Base-by-base conservation (phyloP, 1,140 invertebrate species). In the Bathynomus jamesi region DNA sequence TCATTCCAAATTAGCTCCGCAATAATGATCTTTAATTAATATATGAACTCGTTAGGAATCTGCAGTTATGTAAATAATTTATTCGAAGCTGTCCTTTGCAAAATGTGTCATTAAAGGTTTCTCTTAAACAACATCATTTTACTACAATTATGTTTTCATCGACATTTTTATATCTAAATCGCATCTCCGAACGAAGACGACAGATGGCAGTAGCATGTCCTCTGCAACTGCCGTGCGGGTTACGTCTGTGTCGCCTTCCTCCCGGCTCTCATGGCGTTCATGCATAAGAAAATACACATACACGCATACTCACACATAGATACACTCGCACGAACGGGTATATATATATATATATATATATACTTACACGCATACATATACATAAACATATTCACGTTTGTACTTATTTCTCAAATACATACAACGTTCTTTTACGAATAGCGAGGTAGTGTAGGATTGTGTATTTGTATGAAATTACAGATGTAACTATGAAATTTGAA, bases 321-420 rank as follows among this genome's bases (percentile, higher is more conserved):
- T 27, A 27, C 28, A 27, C 28, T 4, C 28, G 7, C 28, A 27
- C 13, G 10, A 1, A 21, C 27, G 8, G n/a, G 8, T 63, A 21
- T 63, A 24, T 21, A 63, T n/a, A n/a, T n/a, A n/a, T n/a, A n/a
- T n/a, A n/a, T n/a, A 27, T 64, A 27, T 64, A 27, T 64, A 64
- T 64, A 64, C 28, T 27, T 29, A 64, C 28, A 64, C 28, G 10
- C 28, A 64, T 64, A 64, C 28, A 64, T 27, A 27, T 64, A 21
- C 28, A 27, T 64, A 27, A 25, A 27, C 28, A 27, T 64, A 27
- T 64, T 5, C 28, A 27, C 28, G 7, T 64, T 3, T 64, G 7
- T 64, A 11, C 28, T 3, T 64, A 11, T 40, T n/a, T n/a, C n/a
- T n/a, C n/a, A n/a, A n/a, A n/a, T n/a, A n/a, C n/a, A n/a, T n/a